Percentiles rank a stretch among this genome's conserved stretches.
These are phyloP conservation scores for Acanthopagrus latus DNA, from an alignment of 2,797 vertebrate genomes.

Conservation along the genomic window DNA sequence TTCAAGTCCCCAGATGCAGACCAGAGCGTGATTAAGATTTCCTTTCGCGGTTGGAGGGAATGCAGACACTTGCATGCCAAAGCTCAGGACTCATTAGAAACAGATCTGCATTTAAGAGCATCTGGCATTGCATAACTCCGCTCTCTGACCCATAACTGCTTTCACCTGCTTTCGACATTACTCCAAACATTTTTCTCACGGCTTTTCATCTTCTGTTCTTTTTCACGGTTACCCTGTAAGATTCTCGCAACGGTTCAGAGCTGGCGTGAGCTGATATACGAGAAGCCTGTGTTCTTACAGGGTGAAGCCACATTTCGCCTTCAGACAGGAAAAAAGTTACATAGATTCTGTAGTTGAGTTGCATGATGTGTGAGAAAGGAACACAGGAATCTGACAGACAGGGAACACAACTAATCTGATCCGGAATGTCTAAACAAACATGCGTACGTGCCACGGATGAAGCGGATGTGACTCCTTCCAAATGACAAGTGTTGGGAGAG, in stretches of 20 bases:
- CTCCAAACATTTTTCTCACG: background rate
- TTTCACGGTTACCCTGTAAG: background rate
- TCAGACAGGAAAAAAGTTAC: background rate
- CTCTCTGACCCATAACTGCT: conserved; percentile 1
- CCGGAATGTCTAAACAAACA: no score
- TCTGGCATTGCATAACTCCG: conserved; percentile 42
- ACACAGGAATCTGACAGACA: background rate
- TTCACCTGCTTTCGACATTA: conserved; percentile 10
- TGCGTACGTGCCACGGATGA: no score
- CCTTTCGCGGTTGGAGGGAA: conserved; percentile 4
- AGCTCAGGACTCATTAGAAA: conserved; percentile 16
- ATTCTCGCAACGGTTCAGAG: conserved; percentile 9
- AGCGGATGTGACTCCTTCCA: no score
- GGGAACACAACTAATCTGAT: no score
- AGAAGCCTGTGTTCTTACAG: background rate
- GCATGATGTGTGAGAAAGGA: background rate
- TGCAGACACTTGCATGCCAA: conserved; percentile 8
- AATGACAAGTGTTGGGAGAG: no score
- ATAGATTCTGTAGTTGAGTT: background rate
- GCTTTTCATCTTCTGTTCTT: background rate
- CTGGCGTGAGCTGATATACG: no score
- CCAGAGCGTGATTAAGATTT: conserved; percentile 26
- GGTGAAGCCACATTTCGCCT: background rate
- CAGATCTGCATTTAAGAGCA: conserved; percentile 24
- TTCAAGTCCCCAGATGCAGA: conserved; percentile 31